These are phyloP conservation scores for Heteractis magnifica DNA, from an alignment of 92 coral and sea anemone genomes.

Conservation along the genomic window DNA sequence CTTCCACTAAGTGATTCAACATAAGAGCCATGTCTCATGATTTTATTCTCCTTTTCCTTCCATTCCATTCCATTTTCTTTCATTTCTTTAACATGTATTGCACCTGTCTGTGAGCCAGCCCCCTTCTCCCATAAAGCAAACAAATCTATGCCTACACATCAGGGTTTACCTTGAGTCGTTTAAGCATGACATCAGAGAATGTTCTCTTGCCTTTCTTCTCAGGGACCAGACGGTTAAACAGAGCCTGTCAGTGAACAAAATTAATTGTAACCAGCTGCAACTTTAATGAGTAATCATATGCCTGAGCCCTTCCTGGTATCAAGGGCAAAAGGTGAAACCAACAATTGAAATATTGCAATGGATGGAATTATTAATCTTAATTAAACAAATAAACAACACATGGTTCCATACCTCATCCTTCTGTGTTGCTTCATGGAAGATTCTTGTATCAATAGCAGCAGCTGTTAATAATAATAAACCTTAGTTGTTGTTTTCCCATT, in stretches of 20 bases:
- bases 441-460: constrained; percentile 97
- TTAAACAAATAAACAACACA: too few relatives aligned
- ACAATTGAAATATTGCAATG: too few relatives aligned
- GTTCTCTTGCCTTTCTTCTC: constrained; percentile 81
- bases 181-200: constrained; percentile 79
- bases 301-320: too few relatives aligned
- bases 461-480: constrained; percentile 43
- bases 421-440: constrained; percentile 90
- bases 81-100: not conserved
- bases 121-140: not conserved
- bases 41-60: not conserved
- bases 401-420: constrained; percentile 63
- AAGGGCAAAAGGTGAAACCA: too few relatives aligned
- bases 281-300: too few relatives aligned
- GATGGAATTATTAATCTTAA: too few relatives aligned
- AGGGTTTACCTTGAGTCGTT: constrained; percentile 72
- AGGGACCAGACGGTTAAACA: constrained; percentile 83
- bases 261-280: not conserved
- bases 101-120: not conserved
- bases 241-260: constrained; percentile 56
- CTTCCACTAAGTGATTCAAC: too few relatives aligned
- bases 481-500: not conserved
- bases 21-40: too few relatives aligned
- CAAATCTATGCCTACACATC: not conserved
- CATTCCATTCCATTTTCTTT: not conserved